Evolutionary conservation across 2,888 invertebrate species (phyloP).

Genomic region (Fragum whitleyi): DNA sequence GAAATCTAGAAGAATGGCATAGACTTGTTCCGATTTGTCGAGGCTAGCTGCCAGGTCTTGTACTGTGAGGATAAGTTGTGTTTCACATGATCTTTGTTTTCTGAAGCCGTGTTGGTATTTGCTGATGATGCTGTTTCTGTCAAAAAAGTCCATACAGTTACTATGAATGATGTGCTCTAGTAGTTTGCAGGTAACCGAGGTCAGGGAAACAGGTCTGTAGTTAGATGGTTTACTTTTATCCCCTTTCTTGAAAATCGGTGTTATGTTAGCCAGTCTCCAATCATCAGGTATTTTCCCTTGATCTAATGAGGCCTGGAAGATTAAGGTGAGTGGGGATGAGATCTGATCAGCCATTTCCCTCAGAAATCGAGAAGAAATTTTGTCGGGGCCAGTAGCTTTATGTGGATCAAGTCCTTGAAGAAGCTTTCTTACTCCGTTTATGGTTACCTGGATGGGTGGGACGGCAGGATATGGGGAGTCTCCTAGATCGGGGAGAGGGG

Average conservation of each 20-base stretch:
- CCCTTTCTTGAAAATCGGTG: too few species aligned
- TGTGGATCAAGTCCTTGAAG: not conserved
- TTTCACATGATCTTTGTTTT: too few species aligned
- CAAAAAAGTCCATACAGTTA: too few species aligned
- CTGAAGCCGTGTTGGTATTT: too few species aligned
- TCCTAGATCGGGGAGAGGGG: too few species aligned
- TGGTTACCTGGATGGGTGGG: not conserved
- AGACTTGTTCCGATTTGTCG: constrained; percentile 9
- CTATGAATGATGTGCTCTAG: too few species aligned
- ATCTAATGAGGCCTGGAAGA: constrained; percentile 44
- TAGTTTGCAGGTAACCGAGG: too few species aligned
- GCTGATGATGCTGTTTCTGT: constrained; percentile 11
- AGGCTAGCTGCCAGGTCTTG: constrained; percentile 15
- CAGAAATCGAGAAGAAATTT: constrained; percentile 32
- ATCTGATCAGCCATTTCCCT: constrained; percentile 40
- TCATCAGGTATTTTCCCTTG: constrained; percentile 45
- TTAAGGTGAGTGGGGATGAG: constrained; percentile 42
- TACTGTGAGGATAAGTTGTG: too few species aligned
- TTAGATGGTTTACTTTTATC: too few species aligned
- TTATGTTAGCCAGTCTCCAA: constrained; percentile 58
- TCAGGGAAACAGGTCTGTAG: too few species aligned
- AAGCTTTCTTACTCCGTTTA: not conserved
- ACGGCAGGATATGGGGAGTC: not conserved
- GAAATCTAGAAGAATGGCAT: too few species aligned
- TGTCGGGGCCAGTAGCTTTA: constrained; percentile 1